Percentiles rank a stretch among this genome's conserved stretches.
Conservation (phyloP, 2,888 invertebrate species). For the Neuroscelio doddi region DNA sequence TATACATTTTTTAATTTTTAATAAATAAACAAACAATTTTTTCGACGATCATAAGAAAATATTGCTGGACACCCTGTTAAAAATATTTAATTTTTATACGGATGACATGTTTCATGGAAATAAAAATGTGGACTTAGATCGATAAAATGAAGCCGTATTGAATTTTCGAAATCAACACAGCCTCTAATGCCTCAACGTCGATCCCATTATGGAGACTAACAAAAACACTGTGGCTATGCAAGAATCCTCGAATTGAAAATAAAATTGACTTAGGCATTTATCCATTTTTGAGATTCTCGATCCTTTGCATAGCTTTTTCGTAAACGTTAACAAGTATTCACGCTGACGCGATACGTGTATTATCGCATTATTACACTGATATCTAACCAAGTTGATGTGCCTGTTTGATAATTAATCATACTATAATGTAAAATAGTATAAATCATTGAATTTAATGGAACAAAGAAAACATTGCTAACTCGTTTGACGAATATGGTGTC, state of each 20-base stretch:
- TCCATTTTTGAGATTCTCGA: conserved; percentile 14
- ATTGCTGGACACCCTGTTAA: too few species aligned
- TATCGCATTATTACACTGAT: conserved; percentile 46
- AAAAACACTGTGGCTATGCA: not conserved
- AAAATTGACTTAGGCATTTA: not conserved
- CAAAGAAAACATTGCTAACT: conserved; percentile 12
- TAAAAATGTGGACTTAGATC: too few species aligned
- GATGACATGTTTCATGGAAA: too few species aligned
- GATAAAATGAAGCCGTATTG: too few species aligned
- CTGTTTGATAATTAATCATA: conserved; percentile 67
- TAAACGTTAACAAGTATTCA: conserved; percentile 22
- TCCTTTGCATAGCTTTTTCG: conserved; percentile 20
- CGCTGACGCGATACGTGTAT: conserved; percentile 35
- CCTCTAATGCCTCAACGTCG: conserved; percentile 1
- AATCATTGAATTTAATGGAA: conserved; percentile 40
- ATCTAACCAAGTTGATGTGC: conserved; percentile 70
- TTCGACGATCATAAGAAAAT: too few species aligned
- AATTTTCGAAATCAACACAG: not conserved
- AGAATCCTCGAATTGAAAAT: not conserved
- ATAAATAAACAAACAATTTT: too few species aligned
- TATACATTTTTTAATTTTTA: too few species aligned
- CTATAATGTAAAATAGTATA: conserved; percentile 48
- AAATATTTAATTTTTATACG: too few species aligned
- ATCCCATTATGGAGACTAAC: not conserved
- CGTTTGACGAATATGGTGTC: conserved; percentile 19